phyloP scores from a whole-genome alignment of 2,797 vertebrate genomes.

The Spatula clypeata region DNA sequence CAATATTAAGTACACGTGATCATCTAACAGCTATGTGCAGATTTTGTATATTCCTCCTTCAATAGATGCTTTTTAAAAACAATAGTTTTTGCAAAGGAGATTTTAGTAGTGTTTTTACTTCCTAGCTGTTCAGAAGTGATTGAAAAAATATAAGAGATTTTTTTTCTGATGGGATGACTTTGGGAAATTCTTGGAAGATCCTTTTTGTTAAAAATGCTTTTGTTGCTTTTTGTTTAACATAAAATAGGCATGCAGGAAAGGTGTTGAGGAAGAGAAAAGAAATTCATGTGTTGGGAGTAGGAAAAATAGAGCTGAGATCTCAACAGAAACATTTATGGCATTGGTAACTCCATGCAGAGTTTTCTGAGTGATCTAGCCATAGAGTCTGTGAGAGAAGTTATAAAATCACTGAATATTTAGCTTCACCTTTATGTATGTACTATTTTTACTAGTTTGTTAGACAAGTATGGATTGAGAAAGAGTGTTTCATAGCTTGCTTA shows the following conservation, averaged over 20 bases:
- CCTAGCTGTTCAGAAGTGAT: neutral
- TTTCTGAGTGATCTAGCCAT: neutral
- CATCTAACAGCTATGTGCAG: conserved; percentile 29
- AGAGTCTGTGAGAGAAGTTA: neutral
- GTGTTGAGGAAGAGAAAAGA: neutral
- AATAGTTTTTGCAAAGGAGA: neutral
- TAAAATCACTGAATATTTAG: neutral
- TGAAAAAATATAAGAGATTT: conserved; percentile 1
- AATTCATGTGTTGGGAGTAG: neutral
- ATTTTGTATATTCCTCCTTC: conserved; percentile 47
- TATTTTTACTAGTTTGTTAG: neutral
- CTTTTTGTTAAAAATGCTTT: neutral
- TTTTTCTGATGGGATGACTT: neutral
- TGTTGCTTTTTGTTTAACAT: neutral
- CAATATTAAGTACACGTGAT: conserved; percentile 68
- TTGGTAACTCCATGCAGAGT: neutral
- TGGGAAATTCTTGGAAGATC: neutral
- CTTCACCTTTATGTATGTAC: neutral
- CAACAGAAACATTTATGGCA: neutral
- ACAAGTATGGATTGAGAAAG: neutral
- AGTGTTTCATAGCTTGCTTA: neutral
- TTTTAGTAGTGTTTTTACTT: neutral
- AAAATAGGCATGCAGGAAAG: neutral
- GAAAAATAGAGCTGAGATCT: neutral
- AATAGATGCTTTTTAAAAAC: conserved; percentile 43